Base-by-base conservation (phyloP, 2,888 invertebrate species). In the Apoda limacodes region DNA sequence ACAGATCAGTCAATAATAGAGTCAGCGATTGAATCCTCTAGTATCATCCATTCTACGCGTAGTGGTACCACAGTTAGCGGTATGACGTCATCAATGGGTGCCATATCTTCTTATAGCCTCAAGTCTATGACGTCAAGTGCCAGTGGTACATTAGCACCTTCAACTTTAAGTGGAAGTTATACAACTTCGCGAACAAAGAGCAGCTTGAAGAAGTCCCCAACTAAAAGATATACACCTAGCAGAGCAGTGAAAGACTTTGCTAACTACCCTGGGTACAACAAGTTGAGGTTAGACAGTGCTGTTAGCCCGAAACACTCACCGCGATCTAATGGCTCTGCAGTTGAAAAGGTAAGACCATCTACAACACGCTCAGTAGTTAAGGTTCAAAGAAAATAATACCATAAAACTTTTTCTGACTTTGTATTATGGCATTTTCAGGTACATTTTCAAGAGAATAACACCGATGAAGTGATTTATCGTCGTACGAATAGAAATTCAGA, bases 241-340 rank as follows among this genome's bases (percentile, higher is more conserved):
- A 56, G 62, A 9, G 44, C 57, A 1, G 50, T 50, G 10, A 76
- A 71, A 35, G 76, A 78, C 35, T 49, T 58, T 32, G 49, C 64
- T 0, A 70, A 52, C 42, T 68, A 63, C 39, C 67, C 64, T 7
- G 80, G 81, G 2, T 82, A 81, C 45, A 82, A 82, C 42, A 82
- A 82, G 34, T 40, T 82, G 40, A 66, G 82, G 30, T 40, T 82
- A 38, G 82, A 82, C 36, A 81, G 81, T 37, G 82, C 82, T 12
- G 55, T 70, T 7, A 82, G 82, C 39, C 82, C 82, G 2, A 82
- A 82, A 30, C 82, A 82, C 42, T 71, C 70, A 0, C 76, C 80
- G 1, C 58, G 67, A 35, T 48, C 63, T 1, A 45, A 52, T 9
- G 47, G 56, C 17, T 46, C 55, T 25, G 64, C 58, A 11, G 46